Evolutionary conservation across 23 tunicate species (phyloP), one percentile per base, ranked within the genome.

Genomic region (Trididemnum nubilum): DNA sequence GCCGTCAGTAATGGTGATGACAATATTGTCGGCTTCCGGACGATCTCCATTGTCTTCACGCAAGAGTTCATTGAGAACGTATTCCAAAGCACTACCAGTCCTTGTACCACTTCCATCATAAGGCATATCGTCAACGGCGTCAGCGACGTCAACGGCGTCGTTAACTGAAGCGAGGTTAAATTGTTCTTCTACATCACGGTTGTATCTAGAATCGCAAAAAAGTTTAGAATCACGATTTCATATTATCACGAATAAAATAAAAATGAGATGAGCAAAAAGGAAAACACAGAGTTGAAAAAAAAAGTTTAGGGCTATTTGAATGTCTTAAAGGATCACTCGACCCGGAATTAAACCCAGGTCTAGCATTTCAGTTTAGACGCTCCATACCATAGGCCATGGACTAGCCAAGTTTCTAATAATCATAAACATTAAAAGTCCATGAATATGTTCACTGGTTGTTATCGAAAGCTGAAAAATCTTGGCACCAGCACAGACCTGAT

Each of bases 1-100:
- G 34, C 98, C 98, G 76, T 87, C 98, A 26, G 98, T 93, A 39
- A 93, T 71, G 33, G 84, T 67, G 86, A 93, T 73, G 29, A 87
- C 87, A 33, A 93, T 93, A 85, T 80, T 80, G 2, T 88, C 89
- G 35, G 83, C 93, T 1, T 49, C 98, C 51, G 79, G 57, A 52
- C 98, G 71, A 23, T 82, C 85, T 0, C 98, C 98, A 65, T 84
- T 83, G 0, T 25, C 93, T 49, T 50, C 72, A 5, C 26, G 33
- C 44, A 88, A 60, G 35, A 83, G 73, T 35, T 49, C 75, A 40
- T 93, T 89, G 18, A 80, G 51, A 21, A 82, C 93, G 75, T 93
- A 72, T 66, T 84, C 71, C 51, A 93, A 35, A 27, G 98, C 98
- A 2, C 73, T 75, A 0, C 98, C 98, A 0, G 98, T 93, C 31